phyloP scores from a whole-genome alignment of 2,888 invertebrate genomes.

The Agrilus mali region DNA sequence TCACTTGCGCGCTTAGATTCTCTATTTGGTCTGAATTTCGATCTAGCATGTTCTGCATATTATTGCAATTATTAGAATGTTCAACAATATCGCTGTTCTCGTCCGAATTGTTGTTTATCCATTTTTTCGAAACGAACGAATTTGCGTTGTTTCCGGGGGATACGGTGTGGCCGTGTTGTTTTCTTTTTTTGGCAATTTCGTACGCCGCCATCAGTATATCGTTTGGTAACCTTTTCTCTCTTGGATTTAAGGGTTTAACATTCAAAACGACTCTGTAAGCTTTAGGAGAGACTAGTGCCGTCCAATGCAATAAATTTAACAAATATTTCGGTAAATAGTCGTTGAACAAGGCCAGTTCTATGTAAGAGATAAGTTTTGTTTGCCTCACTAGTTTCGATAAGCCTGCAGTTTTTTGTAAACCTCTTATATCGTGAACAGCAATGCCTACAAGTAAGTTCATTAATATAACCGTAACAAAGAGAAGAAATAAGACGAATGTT shows the following conservation, averaged over 20 bases:
- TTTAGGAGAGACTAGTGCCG: constrained; percentile 67
- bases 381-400: constrained; percentile 72
- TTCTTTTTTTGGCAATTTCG: constrained; percentile 66
- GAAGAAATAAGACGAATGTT: constrained; percentile 65
- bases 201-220: constrained; percentile 71
- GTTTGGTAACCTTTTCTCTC: constrained; percentile 66
- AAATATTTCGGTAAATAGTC: constrained; percentile 66
- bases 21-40: constrained; percentile 56
- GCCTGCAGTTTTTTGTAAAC: constrained; percentile 73
- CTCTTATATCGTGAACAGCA: constrained; percentile 79
- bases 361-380: constrained; percentile 76
- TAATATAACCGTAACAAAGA: constrained; percentile 74
- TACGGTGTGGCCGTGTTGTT: constrained; percentile 55
- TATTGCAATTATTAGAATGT: constrained; percentile 38
- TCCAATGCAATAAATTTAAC: constrained; percentile 61
- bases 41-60: constrained; percentile 51
- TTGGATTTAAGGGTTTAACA: constrained; percentile 72
- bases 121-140: constrained; percentile 49
- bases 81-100: constrained; percentile 26
- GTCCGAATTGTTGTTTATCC: constrained; percentile 47
- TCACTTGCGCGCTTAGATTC: constrained; percentile 52
- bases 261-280: constrained; percentile 71
- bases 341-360: constrained; percentile 69
- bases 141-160: constrained; percentile 51
- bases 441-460: constrained; percentile 81